Base-by-base conservation (phyloP, 2,797 vertebrate genomes). In the Anomalospiza imberbis region DNA sequence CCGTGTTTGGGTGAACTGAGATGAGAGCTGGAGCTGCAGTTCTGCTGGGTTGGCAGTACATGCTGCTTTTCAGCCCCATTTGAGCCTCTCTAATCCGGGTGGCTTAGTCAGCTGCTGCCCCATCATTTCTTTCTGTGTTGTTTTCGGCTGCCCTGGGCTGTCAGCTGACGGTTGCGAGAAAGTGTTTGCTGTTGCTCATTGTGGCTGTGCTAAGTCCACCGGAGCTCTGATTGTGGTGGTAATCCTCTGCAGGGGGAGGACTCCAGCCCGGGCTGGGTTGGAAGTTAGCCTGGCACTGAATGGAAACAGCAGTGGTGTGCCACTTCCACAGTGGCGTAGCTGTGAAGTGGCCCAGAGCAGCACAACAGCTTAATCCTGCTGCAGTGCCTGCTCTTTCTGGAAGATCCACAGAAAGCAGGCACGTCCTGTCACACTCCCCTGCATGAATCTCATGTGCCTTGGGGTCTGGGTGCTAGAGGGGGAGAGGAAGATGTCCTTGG, bases 71-170 rank as follows among this genome's bases (percentile, higher is more conserved):
- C 42, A 76, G 80, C 31, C 71, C 10, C 2, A 1, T n/a, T 55
- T 90, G 92, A 95, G 95, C 77, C 86, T 58, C n/a, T 48, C 32
- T 92, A 85, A 91, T 76, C 86, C 42, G 1, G 10, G 89, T 20
- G 55, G 93, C 68, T 93, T 93, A 93, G 8, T 36, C 87, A 79
- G 20, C 32, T 93, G 91, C 95, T 94, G 86, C 55, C 76, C 93
- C 68, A 66, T 93, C 93, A 21, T 57, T 93, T 93, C 70, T 93
- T 88, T 90, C 67, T 68, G 86, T 38, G 76, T 42, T 92, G 95
- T 88, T 92, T 72, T 53, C 4, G 0, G 42, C 36, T 0, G 25
- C 42, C 31, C 58, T 4, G 83, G 91, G 60, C 89, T 67, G 3
- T 90, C 91, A 85, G 93, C 89, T 93, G 93, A 92, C 6, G 24